phyloP scores from a whole-genome alignment of 2,113 vertebrate species.

The Cyprinodon variegatus region DNA sequence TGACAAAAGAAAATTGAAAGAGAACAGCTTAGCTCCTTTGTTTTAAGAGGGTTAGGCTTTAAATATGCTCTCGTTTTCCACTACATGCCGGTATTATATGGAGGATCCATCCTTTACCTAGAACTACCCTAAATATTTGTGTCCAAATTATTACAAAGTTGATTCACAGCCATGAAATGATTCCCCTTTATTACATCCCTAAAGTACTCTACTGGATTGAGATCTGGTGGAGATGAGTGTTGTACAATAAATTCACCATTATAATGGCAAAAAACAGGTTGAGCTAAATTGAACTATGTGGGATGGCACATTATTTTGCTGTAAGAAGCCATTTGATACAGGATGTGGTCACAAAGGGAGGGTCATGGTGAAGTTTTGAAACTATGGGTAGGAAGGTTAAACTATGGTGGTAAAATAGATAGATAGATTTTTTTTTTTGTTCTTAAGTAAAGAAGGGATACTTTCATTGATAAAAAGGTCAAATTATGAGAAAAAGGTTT shows the following conservation, averaged over 20 bases:
- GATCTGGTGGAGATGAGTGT: background rate
- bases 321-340: background rate
- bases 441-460: too few relatives aligned
- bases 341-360: background rate
- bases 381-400: background rate
- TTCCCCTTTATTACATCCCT: background rate
- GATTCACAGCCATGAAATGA: background rate
- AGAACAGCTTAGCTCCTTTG: background rate
- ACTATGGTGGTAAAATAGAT: too few relatives aligned
- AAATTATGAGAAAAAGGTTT: constrained; percentile 1
- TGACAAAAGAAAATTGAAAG: background rate
- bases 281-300: background rate
- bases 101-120: background rate
- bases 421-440: too few relatives aligned
- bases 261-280: background rate
- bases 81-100: background rate
- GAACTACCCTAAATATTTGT: background rate
- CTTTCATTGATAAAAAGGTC: background rate
- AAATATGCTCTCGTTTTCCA: background rate
- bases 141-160: background rate
- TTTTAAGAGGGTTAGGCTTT: background rate
- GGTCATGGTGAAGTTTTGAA: background rate
- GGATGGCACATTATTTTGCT: background rate
- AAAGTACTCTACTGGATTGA: background rate
- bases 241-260: background rate